Conservation (phyloP, 2,113 vertebrate species). For the Leucopsar rothschildi region DNA sequence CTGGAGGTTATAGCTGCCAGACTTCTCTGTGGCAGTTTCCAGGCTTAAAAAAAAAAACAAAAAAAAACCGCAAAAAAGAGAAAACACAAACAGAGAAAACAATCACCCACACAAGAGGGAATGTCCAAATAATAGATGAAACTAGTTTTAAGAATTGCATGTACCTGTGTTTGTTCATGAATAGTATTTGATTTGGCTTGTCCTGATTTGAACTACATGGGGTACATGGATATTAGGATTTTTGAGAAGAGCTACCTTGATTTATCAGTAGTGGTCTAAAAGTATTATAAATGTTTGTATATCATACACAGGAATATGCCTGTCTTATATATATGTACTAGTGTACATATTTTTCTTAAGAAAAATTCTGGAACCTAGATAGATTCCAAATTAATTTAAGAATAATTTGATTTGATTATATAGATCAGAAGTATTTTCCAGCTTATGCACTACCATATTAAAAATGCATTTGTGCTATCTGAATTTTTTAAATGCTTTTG, state of each 20-base stretch:
- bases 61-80: background rate
- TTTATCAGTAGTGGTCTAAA: background rate
- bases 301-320: background rate
- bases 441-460: background rate
- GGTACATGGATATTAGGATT: background rate
- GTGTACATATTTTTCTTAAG: background rate
- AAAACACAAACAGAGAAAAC: background rate
- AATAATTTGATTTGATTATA: background rate
- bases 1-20: conserved; percentile 71
- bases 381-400: background rate
- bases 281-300: background rate
- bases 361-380: background rate
- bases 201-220: background rate
- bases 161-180: conserved; percentile 15
- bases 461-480: background rate
- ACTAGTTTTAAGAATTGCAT: background rate
- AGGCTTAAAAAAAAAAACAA: background rate
- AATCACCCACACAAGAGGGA: background rate
- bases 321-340: background rate
- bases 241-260: background rate
- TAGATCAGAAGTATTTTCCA: background rate
- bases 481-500: background rate
- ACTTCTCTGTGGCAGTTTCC: conserved; percentile 68
- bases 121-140: background rate
- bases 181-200: background rate